phyloP scores from a whole-genome alignment of 2,113 vertebrate species.

The Promerops cafer region DNA sequence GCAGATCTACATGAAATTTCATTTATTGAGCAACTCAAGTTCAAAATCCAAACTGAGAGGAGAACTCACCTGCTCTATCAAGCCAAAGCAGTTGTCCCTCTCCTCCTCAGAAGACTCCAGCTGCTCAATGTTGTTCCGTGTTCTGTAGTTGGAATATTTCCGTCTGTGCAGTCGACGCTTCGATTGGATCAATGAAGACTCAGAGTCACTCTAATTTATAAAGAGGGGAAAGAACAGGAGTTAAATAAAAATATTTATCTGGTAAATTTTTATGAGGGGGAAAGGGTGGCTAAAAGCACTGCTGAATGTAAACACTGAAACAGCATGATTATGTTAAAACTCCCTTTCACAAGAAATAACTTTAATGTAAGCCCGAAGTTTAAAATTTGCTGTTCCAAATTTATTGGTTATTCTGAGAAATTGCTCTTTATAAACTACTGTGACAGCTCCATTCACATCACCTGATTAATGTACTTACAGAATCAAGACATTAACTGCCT shows the following conservation, averaged over 20 bases:
- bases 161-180: slow-evolving; percentile 69
- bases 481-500: not conserved
- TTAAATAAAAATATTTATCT: not conserved
- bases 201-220: slow-evolving; percentile 78
- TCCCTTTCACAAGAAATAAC: not conserved
- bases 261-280: not conserved
- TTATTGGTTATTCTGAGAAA: not conserved
- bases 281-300: not conserved
- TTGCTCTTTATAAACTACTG: not conserved
- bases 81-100: slow-evolving; percentile 79
- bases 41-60: not conserved
- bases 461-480: not conserved
- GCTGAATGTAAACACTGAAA: not conserved
- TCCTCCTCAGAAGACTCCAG: slow-evolving; percentile 87
- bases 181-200: slow-evolving; percentile 69
- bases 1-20: not conserved
- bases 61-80: slow-evolving; percentile 65
- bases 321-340: fast-evolving
- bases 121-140: slow-evolving; percentile 62
- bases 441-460: not conserved
- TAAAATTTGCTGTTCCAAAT: not conserved
- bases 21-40: not conserved
- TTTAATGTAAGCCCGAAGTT: not conserved
- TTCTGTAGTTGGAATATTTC: slow-evolving; percentile 58
- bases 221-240: not conserved